These are phyloP conservation scores for Alloplasta piceator DNA, from an alignment of 2,888 invertebrate species.

Conservation along the genomic window DNA sequence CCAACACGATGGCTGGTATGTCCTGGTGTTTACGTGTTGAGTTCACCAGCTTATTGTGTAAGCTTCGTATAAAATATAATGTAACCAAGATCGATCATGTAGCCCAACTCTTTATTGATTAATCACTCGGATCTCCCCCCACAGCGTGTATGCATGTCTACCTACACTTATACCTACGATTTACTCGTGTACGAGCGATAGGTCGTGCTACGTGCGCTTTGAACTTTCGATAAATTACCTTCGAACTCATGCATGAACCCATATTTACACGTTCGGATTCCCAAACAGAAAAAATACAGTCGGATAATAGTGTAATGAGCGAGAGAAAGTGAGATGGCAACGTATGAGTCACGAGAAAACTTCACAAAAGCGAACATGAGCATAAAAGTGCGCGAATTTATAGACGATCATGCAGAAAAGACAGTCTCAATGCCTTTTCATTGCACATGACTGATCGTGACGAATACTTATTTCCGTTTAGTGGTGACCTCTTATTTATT, in stretches of 20 bases:
- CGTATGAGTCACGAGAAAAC: no score
- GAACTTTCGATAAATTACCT: conserved; percentile 41
- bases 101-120: conserved; percentile 54
- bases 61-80: conserved; percentile 13
- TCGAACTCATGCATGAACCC: not conserved
- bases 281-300: not conserved
- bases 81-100: conserved; percentile 33
- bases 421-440: no score
- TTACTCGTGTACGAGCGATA: conserved; percentile 21
- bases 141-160: conserved; percentile 26
- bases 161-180: conserved; percentile 39
- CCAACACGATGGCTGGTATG: conserved; percentile 20
- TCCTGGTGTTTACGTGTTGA: conserved; percentile 13
- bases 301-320: no score
- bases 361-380: no score
- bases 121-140: conserved; percentile 38
- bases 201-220: conserved; percentile 10
- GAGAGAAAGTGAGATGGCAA: no score
- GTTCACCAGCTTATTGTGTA: conserved; percentile 12
- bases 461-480: no score
- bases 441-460: no score
- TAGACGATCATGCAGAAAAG: no score
- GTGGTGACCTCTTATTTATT: no score
- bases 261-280: not conserved
- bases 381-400: no score